A percentile compares a stretch with the other conserved stretches of the same genome.
phyloP scores from a whole-genome alignment of 2,113 vertebrate genomes.

The Trichechus manatus region DNA sequence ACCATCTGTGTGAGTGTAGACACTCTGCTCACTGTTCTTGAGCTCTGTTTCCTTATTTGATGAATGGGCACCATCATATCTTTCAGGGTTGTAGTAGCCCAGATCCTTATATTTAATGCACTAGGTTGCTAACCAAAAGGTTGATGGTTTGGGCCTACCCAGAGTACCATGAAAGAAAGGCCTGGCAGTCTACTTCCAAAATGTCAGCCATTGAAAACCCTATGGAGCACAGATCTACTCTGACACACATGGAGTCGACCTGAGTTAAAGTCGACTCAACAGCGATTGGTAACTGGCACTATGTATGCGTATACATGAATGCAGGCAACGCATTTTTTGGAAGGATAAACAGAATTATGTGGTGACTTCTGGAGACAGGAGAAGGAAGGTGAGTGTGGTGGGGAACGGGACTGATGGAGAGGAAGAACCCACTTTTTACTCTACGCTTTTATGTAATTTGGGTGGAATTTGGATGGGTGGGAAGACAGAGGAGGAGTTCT shows the following conservation, averaged over 20 bases:
- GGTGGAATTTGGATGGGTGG: not conserved
- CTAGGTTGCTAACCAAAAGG: no score
- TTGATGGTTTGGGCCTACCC: no score
- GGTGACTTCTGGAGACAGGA: not conserved
- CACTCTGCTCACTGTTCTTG: not conserved
- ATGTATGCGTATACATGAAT: fast-evolving
- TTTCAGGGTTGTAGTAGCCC: fast-evolving
- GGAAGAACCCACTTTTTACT: not conserved
- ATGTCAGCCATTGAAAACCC: no score
- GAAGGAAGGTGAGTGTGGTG: no score
- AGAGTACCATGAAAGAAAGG: no score
- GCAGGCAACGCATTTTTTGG: not conserved
- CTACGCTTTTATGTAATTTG: not conserved
- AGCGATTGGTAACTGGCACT: no score
- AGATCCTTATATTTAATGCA: no score
- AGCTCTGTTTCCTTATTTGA: not conserved
- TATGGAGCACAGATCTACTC: no score
- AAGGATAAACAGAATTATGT: not conserved
- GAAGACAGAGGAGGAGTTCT: not conserved
- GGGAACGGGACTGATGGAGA: not conserved
- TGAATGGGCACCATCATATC: not conserved
- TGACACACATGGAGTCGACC: no score
- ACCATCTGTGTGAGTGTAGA: not conserved
- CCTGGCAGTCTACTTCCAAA: no score
- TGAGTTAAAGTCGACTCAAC: no score